These are phyloP conservation scores for Tragelaphus scriptus DNA, from an alignment of 2,113 vertebrate genomes.

Conservation along the genomic window DNA sequence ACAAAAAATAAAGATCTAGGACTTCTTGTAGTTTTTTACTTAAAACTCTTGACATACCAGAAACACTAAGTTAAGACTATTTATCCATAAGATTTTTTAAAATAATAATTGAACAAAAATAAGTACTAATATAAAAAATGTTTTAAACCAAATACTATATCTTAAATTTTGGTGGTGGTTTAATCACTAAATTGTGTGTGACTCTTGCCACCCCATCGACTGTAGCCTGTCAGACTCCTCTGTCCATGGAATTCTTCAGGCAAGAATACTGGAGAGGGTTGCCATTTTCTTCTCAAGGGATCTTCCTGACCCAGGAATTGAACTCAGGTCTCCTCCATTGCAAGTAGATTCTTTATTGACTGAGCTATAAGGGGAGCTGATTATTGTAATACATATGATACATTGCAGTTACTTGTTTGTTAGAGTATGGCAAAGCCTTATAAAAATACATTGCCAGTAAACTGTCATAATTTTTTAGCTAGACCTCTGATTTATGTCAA, in stretches of 20 bases:
- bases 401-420: background rate
- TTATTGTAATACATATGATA: background rate
- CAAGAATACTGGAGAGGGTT: background rate
- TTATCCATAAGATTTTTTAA: background rate
- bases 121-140: background rate
- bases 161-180: background rate
- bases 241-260: background rate
- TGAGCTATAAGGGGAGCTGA: background rate
- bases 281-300: background rate
- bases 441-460: background rate
- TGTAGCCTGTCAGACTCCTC: background rate
- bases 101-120: background rate
- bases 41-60: background rate
- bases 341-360: background rate
- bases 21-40: background rate
- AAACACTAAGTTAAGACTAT: background rate
- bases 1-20: background rate
- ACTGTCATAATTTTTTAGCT: background rate
- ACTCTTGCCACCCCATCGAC: background rate
- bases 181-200: background rate
- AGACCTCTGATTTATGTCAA: background rate
- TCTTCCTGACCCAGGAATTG: background rate
- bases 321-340: accelerated
- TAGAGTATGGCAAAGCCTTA: background rate
- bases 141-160: background rate